Evolutionary conservation across 2,888 invertebrate species (phyloP), one percentile per base, ranked within the genome.

Genomic region (Dolomedes plantarius): DNA sequence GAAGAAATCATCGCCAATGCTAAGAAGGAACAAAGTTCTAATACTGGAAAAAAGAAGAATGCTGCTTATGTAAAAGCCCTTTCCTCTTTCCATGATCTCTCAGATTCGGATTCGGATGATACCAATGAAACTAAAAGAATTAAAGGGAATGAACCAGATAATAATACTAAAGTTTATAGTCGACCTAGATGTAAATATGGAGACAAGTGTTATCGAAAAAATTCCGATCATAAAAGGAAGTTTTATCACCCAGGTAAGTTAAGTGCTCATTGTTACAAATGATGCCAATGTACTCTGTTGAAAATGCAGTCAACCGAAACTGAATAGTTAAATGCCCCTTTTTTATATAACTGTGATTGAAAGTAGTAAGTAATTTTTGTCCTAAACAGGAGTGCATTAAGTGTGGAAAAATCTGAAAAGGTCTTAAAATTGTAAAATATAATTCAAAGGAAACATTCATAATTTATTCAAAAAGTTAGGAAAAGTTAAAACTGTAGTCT

Each of bases 201-300:
- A 7, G 94, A 94, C 32, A 94, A 93, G 89, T 97, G 97, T 90
- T 97, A 95, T 90, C 93, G 97, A 75, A 94, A 94, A 90, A 97
- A 97, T 92, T 96, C 96, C 0, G 94, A 94, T 81, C 98, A 98
- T 91, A 95, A 97, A 87, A 93, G 93, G 86, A 95, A 97, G 91
- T 96, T 93, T 91, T 93, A 93, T 41, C 97, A 97, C 93, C 93
- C 94, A 67, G 64, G 83, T 76, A 62, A 76, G 27, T n/a, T n/a
- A n/a, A n/a, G n/a, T n/a, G n/a, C n/a, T n/a, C n/a, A n/a, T n/a
- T n/a, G n/a, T n/a, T n/a, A n/a, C n/a, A n/a, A n/a, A n/a, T n/a
- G n/a, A n/a, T n/a, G n/a, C n/a, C n/a, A n/a, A n/a, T n/a, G n/a
- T n/a, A n/a, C n/a, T n/a, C n/a, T n/a, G n/a, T n/a, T n/a, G n/a